Conservation (phyloP, 2,888 invertebrate species). For the Lottia scabra region DNA sequence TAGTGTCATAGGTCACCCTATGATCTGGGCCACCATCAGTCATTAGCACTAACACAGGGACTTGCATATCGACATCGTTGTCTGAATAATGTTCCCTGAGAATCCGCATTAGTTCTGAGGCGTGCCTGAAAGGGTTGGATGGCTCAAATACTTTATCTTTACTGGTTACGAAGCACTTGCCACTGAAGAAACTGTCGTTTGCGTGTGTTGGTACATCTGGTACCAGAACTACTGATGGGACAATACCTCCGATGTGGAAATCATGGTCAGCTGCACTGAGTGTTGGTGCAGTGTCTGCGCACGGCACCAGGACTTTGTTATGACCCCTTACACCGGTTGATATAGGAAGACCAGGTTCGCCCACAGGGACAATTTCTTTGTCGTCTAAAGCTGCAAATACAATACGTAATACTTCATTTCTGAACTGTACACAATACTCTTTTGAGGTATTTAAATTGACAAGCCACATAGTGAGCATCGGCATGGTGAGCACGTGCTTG, state of each 20-base stretch:
- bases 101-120: constrained; percentile 21
- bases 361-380: constrained; percentile 2
- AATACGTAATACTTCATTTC: not conserved
- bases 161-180: constrained; percentile 23
- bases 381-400: not conserved
- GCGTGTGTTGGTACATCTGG: constrained; percentile 21
- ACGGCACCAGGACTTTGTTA: not conserved
- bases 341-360: not conserved
- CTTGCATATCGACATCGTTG: constrained; percentile 21
- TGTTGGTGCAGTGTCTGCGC: not conserved
- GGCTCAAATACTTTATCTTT: constrained; percentile 37
- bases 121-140: constrained; percentile 31
- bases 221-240: constrained; percentile 32
- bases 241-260: constrained; percentile 28
- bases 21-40: constrained; percentile 36
- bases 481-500: not conserved
- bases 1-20: constrained; percentile 21
- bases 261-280: constrained; percentile 33
- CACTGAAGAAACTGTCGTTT: constrained; percentile 26
- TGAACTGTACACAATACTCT: not conserved
- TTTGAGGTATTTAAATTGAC: not conserved
- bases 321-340: not conserved
- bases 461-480: not conserved
- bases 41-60: constrained; percentile 21
- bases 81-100: constrained; percentile 16